phyloP scores from a whole-genome alignment of 37 sponge, comb jelly and placozoan species.

The Geodia barretti region DNA sequence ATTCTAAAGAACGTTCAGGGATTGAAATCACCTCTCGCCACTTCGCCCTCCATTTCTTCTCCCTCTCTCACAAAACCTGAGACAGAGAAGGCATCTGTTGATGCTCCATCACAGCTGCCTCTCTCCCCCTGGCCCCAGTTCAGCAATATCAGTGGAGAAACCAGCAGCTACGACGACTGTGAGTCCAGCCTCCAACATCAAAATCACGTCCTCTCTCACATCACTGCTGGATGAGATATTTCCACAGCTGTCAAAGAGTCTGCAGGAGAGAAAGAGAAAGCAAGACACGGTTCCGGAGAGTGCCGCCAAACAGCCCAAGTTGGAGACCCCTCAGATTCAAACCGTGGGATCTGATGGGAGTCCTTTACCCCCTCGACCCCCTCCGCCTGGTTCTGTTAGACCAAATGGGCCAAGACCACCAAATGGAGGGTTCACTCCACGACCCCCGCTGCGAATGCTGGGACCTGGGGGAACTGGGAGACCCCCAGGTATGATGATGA shows the following conservation, averaged over 20 bases:
- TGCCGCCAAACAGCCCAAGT: not conserved
- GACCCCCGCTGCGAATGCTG: not conserved
- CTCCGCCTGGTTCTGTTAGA: too few relatives aligned
- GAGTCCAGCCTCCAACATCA: slow-evolving; percentile 28
- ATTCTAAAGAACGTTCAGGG: slow-evolving; percentile 26
- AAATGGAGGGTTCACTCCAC: not conserved
- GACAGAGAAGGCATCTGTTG: too few relatives aligned
- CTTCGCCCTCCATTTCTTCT: not conserved
- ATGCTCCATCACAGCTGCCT: too few relatives aligned
- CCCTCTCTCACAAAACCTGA: not conserved
- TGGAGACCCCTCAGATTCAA: not conserved
- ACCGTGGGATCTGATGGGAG: not conserved
- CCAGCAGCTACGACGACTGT: not conserved
- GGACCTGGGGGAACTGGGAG: not conserved
- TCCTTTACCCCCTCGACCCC: not conserved
- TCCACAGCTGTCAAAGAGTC: slow-evolving; percentile 55
- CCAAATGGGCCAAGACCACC: not conserved
- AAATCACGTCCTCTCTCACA: slow-evolving; percentile 57
- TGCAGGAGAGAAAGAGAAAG: slow-evolving; percentile 36
- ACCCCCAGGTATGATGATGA: not conserved
- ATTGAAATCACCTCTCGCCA: not conserved
- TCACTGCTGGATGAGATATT: slow-evolving; percentile 57
- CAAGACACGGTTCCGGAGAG: not conserved
- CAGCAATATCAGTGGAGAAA: not conserved
- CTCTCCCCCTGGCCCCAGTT: not conserved